Conservation (phyloP, 2,797 vertebrate species). For the Lemur catta region DNA sequence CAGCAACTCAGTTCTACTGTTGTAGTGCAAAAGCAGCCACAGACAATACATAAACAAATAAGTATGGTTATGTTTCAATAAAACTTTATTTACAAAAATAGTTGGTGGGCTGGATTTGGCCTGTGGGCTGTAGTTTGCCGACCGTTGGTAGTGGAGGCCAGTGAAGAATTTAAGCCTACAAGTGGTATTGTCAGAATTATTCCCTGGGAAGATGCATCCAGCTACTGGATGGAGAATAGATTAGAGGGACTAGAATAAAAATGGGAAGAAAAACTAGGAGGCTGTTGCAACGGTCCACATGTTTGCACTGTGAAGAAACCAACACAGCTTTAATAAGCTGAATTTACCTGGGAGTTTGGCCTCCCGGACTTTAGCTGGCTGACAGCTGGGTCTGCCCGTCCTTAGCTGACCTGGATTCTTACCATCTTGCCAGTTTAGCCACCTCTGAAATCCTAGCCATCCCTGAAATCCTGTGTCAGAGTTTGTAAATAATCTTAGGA, state of each 20-base stretch:
- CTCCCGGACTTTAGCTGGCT: not conserved
- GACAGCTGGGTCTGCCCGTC: not conserved
- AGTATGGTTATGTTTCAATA: not conserved
- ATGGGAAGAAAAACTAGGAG: not conserved
- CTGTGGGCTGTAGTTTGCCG: not conserved
- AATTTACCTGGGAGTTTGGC: slow-evolving; percentile 22
- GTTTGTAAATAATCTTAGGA: slow-evolving; percentile 53
- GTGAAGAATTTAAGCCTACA: not conserved
- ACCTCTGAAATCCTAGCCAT: slow-evolving; percentile 55
- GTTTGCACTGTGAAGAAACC: slow-evolving; percentile 12
- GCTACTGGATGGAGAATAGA: not conserved
- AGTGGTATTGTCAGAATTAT: not conserved
- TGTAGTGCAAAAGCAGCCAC: not conserved
- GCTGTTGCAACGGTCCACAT: not conserved
- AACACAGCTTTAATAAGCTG: slow-evolving; percentile 1
- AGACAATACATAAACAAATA: not conserved
- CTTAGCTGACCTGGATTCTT: slow-evolving; percentile 50
- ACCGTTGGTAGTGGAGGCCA: not conserved
- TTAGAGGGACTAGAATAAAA: not conserved
- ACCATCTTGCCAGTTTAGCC: slow-evolving; percentile 1
- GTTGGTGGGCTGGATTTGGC: not conserved
- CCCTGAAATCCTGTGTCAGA: slow-evolving; percentile 23
- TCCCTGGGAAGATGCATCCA: not conserved
- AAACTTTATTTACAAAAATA: slow-evolving; percentile 32
- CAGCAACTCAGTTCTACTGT: not conserved